Evolutionary conservation across 2,797 vertebrate species (phyloP), one percentile per base, ranked within the genome.

Genomic region (Urocyon cinereoargenteus): DNA sequence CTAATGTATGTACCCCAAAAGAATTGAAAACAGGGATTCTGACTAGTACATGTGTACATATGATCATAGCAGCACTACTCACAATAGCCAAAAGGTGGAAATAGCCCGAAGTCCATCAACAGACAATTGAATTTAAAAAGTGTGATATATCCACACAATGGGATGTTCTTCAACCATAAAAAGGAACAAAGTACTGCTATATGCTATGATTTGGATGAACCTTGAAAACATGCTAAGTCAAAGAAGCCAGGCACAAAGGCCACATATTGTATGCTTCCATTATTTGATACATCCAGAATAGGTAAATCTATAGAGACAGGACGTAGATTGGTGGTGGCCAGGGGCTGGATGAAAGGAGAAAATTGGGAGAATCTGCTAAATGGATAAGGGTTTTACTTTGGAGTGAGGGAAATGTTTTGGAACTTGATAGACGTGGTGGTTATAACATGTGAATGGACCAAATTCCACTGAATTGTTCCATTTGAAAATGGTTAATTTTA

Each of bases 401-500:
- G 36, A 82, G 19, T 49, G 22, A 79, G 28, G 31, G n/a, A 77
- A 66, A 49, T 49, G 15, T 81, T 91, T 78, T 40, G 26, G 61
- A 77, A 62, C n/a, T 94, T 59, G 31, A 62, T n/a, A 79, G 61
- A 84, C 10, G 31, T 78, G 12, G 57, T 68, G n/a, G 49, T 64
- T 94, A 53, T 31, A 86, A 68, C 45, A 78, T 18, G 77, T 83
- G 7, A 93, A 36, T 78, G 66, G 57, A 34, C 34, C 87, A 83
- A 93, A 78, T 78, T 70, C 6, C 77, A 84, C 62, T 84, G 62
- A 57, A 84, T n/a, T 51, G 6, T 84, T 70, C 40, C 36, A 15
- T 79, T 86, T 79, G 53, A 95, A 75, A 93, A 72, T 97, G 57
- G 31, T 66, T 73, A 57, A 34, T 79, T 84, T 83, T 81, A 68